phyloP scores from a whole-genome alignment of 2,113 vertebrate genomes.

The Charina bottae region DNA sequence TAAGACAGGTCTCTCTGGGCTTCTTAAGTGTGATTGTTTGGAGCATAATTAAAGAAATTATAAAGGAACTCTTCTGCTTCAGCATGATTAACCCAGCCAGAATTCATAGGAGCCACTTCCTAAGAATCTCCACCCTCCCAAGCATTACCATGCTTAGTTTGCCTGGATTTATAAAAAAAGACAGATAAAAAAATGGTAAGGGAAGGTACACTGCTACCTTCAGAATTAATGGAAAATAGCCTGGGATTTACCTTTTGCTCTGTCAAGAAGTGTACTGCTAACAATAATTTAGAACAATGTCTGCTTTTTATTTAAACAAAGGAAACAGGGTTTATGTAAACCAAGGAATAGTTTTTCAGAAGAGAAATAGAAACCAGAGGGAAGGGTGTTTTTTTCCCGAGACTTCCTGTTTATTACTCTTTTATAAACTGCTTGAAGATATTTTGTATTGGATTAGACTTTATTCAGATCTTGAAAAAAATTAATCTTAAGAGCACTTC shows the following conservation, averaged over 20 bases:
- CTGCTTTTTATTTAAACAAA: conserved; percentile 59
- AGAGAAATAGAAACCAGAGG: background rate
- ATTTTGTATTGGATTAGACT: background rate
- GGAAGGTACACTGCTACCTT: conserved; percentile 29
- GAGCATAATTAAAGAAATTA: conserved; percentile 82
- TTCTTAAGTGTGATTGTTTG: conserved; percentile 80
- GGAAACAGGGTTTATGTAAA: conserved; percentile 35
- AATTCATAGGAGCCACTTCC: conserved; percentile 54
- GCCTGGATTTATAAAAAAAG: conserved; percentile 57
- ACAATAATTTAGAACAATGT: conserved; percentile 42
- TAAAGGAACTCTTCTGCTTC: conserved; percentile 55
- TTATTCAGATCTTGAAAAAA: background rate
- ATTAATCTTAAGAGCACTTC: background rate
- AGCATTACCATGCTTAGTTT: conserved; percentile 49
- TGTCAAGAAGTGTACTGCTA: background rate
- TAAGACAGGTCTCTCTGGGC: conserved; percentile 66
- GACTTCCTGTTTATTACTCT: background rate
- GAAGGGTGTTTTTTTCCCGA: background rate
- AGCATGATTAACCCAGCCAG: conserved; percentile 62
- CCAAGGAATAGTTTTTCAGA: background rate
- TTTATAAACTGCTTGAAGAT: background rate
- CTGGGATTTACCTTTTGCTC: conserved; percentile 47
- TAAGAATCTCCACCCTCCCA: conserved; percentile 44
- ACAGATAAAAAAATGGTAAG: conserved; percentile 47
- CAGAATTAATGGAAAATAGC: conserved; percentile 40